A percentile compares a stretch with the other conserved stretches of the same genome.
These are phyloP conservation scores for Enteromius radiatus DNA, from an alignment of 2,797 vertebrate species.

Conservation along the genomic window DNA sequence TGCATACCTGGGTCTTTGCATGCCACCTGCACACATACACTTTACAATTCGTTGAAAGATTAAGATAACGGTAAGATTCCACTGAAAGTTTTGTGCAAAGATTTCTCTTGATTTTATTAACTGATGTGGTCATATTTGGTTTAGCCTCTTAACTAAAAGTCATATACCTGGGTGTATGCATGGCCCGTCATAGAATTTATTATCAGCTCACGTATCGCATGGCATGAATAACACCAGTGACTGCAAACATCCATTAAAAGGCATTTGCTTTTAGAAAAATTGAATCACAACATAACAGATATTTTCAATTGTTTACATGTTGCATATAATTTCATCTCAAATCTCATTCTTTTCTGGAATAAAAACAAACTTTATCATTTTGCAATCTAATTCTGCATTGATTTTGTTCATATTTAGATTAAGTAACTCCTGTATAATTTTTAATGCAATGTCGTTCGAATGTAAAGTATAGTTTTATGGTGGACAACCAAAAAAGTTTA, in stretches of 20 bases:
- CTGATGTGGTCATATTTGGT: neutral
- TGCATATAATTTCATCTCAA: neutral
- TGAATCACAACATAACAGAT: neutral
- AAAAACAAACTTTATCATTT: neutral
- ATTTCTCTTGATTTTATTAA: neutral
- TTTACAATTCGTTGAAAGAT: neutral
- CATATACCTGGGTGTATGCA: neutral
- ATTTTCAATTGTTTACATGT: neutral
- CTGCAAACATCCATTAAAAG: neutral
- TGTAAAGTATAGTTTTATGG: neutral
- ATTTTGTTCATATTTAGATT: neutral
- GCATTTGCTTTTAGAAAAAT: neutral
- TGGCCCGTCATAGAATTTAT: neutral
- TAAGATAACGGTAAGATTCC: neutral
- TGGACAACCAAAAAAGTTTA: neutral
- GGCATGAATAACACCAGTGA: neutral
- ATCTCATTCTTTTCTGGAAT: neutral
- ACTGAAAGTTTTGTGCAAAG: constrained; percentile 11
- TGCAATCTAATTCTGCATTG: neutral
- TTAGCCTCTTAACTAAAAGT: neutral
- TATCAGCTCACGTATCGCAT: neutral
- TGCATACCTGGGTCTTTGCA: neutral
- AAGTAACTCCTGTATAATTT: neutral
- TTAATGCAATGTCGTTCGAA: neutral
- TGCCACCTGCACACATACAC: neutral